phyloP scores from a whole-genome alignment of 2,113 vertebrate species.

The Ailurus styani region DNA sequence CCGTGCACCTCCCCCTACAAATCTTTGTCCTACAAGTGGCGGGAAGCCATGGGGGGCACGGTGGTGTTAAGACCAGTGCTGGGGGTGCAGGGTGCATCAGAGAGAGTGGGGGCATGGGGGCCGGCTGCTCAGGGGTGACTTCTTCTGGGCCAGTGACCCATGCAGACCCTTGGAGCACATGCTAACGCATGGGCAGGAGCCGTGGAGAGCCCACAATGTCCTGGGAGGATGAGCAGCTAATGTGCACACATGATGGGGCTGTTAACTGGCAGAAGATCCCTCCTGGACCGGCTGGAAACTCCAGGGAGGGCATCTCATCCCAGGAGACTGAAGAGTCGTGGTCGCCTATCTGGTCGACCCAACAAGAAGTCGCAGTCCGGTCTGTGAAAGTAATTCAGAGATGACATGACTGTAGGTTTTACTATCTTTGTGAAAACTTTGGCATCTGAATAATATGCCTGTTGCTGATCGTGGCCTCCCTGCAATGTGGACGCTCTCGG shows the following conservation, averaged over 20 bases:
- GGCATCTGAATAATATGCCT: neutral
- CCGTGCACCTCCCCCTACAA: too few species aligned
- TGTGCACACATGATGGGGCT: neutral
- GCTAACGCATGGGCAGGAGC: neutral
- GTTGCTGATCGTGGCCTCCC: neutral
- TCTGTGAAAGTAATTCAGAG: neutral
- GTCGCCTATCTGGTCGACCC: neutral
- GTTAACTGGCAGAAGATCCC: rapidly evolving
- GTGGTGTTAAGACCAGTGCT: too few species aligned
- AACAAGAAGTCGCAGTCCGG: neutral
- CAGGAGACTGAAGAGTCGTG: neutral
- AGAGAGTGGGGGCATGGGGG: neutral
- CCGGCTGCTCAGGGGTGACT: neutral
- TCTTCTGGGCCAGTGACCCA: neutral
- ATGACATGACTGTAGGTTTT: neutral
- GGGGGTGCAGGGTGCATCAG: neutral
- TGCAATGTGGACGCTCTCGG: neutral
- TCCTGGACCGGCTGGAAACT: neutral
- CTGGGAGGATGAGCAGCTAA: neutral
- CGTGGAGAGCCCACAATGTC: neutral
- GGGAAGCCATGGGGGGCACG: neutral
- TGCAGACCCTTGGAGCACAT: neutral
- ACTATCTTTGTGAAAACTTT: neutral
- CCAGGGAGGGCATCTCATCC: neutral
- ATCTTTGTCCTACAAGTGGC: neutral